These are phyloP conservation scores for Buathra laborator DNA, from an alignment of 2,888 invertebrate genomes.

Conservation along the genomic window DNA sequence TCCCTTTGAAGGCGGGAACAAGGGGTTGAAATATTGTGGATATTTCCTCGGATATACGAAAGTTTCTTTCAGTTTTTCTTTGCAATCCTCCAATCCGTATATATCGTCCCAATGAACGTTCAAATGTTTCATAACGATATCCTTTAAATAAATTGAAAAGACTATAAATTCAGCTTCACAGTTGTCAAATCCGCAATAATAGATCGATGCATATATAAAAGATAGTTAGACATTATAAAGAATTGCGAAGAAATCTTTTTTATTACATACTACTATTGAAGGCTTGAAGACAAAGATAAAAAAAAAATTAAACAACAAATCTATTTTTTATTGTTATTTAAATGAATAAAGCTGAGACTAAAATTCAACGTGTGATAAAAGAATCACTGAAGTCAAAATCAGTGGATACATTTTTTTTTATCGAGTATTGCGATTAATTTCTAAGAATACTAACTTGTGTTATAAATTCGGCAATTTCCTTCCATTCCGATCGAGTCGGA, in stretches of 20 bases:
- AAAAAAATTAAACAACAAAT: not conserved
- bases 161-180: not conserved
- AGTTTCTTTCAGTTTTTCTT: conserved; percentile 93
- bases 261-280: not conserved
- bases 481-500: conserved; percentile 86
- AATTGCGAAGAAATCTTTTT: not conserved
- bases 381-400: too few species aligned
- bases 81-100: conserved; percentile 91
- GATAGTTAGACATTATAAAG: not conserved
- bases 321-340: not conserved
- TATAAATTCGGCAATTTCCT: conserved; percentile 89
- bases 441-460: conserved; percentile 86
- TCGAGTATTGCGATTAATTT: conserved; percentile 7
- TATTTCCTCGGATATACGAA: conserved; percentile 92
- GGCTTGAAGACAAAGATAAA: not conserved
- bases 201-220: not conserved
- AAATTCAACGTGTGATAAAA: too few species aligned
- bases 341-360: too few species aligned
- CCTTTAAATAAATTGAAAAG: conserved; percentile 81
- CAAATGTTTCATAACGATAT: conserved; percentile 88
- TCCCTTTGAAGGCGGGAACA: conserved; percentile 92
- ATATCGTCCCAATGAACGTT: conserved; percentile 93
- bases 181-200: not conserved
- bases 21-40: conserved; percentile 90
- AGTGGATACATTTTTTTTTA: conserved; percentile 2